Evolutionary conservation across 2,113 vertebrate genomes (phyloP).

Genomic region (Capreolus pygargus): DNA sequence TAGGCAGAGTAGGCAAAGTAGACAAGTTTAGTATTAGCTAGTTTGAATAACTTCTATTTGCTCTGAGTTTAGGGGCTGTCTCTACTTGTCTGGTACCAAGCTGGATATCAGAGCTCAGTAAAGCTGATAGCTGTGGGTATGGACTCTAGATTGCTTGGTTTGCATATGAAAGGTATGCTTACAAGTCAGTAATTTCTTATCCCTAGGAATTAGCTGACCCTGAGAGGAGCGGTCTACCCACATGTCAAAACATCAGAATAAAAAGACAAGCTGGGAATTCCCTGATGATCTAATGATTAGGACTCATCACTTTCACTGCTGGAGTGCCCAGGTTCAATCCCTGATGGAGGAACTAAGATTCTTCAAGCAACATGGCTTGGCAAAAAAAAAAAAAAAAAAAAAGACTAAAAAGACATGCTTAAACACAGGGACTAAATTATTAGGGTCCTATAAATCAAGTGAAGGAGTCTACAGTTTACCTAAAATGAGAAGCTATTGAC

Average conservation of each 20-base stretch:
- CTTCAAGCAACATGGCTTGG: too few relatives aligned
- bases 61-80: background rate
- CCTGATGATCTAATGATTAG: background rate
- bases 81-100: background rate
- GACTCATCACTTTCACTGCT: background rate
- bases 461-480: background rate
- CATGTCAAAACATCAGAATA: background rate
- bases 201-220: background rate
- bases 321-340: background rate
- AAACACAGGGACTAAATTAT: background rate
- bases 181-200: background rate
- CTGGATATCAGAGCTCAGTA: background rate
- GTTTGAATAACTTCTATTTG: background rate
- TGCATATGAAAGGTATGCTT: background rate
- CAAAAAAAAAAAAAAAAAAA: background rate
- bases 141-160: background rate
- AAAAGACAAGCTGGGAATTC: background rate
- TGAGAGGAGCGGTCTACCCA: background rate
- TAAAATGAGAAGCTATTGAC: background rate
- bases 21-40: background rate
- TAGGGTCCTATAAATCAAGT: background rate
- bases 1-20: background rate
- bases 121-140: too few relatives aligned
- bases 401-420: background rate
- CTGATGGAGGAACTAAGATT: background rate